Percentiles rank a stretch among this genome's conserved stretches.
Evolutionary conservation across 2,888 invertebrate species (phyloP).

Genomic region (Phortica okadai): DNA sequence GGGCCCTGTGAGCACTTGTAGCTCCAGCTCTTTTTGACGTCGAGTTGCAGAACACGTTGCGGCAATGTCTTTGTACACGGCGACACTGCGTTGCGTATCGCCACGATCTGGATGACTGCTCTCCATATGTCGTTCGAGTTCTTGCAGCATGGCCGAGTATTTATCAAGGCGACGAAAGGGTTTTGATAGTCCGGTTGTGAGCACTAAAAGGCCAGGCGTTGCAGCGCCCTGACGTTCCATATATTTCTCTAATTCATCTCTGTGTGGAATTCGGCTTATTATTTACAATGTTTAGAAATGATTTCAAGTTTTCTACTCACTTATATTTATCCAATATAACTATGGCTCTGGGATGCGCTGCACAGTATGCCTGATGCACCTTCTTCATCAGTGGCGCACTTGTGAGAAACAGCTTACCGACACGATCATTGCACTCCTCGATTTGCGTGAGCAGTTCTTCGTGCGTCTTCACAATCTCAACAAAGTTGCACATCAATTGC

Average conservation of each 20-base stretch:
- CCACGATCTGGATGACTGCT: conserved; percentile 97
- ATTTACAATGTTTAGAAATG: background rate
- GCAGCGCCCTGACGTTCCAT: conserved; percentile 93
- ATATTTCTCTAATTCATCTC: conserved; percentile 89
- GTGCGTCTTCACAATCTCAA: conserved; percentile 90
- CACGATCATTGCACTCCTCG: conserved; percentile 90
- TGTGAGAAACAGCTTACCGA: conserved; percentile 92
- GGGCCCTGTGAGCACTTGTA: conserved; percentile 95
- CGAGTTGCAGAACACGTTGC: conserved; percentile 90
- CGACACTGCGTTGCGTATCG: conserved; percentile 96
- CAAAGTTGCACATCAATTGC: conserved; percentile 91
- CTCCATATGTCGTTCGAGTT: conserved; percentile 95
- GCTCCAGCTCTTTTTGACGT: conserved; percentile 95
- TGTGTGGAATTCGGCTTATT: conserved; percentile 64
- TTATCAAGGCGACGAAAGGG: conserved; percentile 96
- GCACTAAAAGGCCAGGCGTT: conserved; percentile 89
- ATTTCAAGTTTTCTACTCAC: conserved; percentile 78
- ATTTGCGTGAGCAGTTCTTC: conserved; percentile 87
- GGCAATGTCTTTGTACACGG: conserved; percentile 95
- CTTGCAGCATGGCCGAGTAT: conserved; percentile 95
- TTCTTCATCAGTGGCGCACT: conserved; percentile 89
- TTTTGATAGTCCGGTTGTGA: conserved; percentile 95
- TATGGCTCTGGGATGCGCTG: conserved; percentile 95
- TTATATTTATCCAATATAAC: conserved; percentile 94
- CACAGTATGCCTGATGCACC: conserved; percentile 92